These are phyloP conservation scores for Manis crassicaudata DNA, from an alignment of 2,797 vertebrate genomes.

Conservation along the genomic window DNA sequence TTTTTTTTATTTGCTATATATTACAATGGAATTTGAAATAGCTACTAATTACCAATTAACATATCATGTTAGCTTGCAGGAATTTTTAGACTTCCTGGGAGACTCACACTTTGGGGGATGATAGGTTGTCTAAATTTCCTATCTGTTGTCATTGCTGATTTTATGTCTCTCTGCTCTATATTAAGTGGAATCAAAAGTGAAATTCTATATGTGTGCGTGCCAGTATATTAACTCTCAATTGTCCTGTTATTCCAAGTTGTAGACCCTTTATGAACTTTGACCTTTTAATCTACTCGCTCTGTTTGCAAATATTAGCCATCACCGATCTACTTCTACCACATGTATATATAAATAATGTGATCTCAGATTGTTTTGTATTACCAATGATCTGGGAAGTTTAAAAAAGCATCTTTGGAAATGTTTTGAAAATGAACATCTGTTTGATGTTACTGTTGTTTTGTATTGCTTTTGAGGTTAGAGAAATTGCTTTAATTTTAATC, in stretches of 20 bases:
- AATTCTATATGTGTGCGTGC: background rate
- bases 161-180: background rate
- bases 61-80: background rate
- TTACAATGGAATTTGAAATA: slow-evolving; percentile 19
- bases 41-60: background rate
- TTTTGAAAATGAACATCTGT: slow-evolving; percentile 1
- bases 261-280: slow-evolving; percentile 12
- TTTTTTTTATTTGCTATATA: slow-evolving; percentile 17
- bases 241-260: slow-evolving; percentile 4
- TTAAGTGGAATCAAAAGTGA: background rate
- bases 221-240: background rate
- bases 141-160: background rate
- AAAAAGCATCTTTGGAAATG: background rate
- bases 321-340: background rate
- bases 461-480: slow-evolving; percentile 42
- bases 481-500: slow-evolving; percentile 2
- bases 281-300: background rate
- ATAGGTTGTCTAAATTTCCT: background rate
- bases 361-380: slow-evolving; percentile 9
- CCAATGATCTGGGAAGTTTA: background rate
- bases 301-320: background rate
- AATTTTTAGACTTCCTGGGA: background rate
- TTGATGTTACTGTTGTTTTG: background rate
- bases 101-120: background rate
- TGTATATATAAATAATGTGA: background rate